Conservation (phyloP, 2,888 invertebrate species). For the Noctua janthe region DNA sequence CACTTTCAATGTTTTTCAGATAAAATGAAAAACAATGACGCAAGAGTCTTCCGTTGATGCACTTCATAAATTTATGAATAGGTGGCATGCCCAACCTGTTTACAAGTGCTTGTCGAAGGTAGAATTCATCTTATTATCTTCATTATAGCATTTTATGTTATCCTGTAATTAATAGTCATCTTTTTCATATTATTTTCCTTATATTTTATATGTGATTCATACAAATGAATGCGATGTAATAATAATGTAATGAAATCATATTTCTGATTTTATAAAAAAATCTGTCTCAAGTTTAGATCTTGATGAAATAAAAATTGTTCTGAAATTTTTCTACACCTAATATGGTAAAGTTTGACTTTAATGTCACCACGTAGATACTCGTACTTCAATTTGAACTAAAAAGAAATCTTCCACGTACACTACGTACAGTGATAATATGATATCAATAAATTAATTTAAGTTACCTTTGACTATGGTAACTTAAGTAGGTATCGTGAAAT, state of each 20-base stretch:
- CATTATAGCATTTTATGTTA: background rate
- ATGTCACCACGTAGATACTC: background rate
- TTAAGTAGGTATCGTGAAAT: background rate
- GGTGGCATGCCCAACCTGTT: background rate
- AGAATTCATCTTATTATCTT: slow-evolving; percentile 2
- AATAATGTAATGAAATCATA: background rate
- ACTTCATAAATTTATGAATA: slow-evolving; percentile 1
- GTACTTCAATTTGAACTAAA: background rate
- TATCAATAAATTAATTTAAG: background rate
- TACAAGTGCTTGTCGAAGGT: slow-evolving; percentile 1
- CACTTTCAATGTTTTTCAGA: slow-evolving; percentile 1
- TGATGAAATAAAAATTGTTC: background rate
- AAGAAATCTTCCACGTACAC: background rate
- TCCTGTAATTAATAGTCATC: background rate
- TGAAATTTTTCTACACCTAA: background rate
- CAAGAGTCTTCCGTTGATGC: background rate
- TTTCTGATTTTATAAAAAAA: background rate
- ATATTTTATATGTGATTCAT: background rate
- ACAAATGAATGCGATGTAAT: background rate
- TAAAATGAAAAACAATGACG: background rate
- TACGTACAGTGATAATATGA: background rate
- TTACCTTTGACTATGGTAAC: background rate
- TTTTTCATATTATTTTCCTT: background rate
- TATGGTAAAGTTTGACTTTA: background rate
- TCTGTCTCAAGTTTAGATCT: background rate